A percentile compares a stretch with the other conserved stretches of the same genome.
Conservation (phyloP, 2,113 vertebrate genomes). For the Triplophysa tibetana region DNA sequence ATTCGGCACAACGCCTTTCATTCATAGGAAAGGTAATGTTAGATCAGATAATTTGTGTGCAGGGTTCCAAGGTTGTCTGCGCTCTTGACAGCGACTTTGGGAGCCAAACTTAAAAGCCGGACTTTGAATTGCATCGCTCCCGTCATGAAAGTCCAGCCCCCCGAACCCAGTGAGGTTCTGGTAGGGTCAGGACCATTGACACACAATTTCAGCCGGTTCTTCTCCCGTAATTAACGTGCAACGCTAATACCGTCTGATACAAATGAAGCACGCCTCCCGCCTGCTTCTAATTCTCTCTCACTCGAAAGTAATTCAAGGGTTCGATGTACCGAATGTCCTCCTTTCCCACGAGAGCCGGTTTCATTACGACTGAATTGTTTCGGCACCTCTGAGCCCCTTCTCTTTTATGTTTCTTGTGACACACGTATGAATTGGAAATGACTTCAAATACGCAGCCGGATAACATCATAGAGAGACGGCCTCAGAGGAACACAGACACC, state of each 20-base stretch:
- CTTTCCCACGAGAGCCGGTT: conserved; percentile 67
- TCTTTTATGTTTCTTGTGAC: conserved; percentile 56
- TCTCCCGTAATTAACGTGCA: conserved; percentile 63
- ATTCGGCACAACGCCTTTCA: conserved; percentile 47
- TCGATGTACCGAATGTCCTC: conserved; percentile 66
- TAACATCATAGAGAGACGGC: conserved; percentile 67
- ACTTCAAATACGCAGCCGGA: conserved; percentile 71
- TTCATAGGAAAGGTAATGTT: conserved; percentile 52
- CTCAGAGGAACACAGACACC: conserved; percentile 57
- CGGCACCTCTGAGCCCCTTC: conserved; percentile 59
- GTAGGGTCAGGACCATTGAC: conserved; percentile 27
- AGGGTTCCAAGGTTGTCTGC: conserved; percentile 41
- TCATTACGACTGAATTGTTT: conserved; percentile 74
- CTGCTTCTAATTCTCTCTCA: conserved; percentile 42
- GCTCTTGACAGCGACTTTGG: conserved; percentile 49
- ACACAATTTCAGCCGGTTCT: conserved; percentile 48
- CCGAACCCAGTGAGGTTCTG: conserved; percentile 37
- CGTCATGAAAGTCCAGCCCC: conserved; percentile 41
- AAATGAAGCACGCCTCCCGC: conserved; percentile 55
- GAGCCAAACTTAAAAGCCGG: conserved; percentile 37
- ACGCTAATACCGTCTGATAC: conserved; percentile 63
- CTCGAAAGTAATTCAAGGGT: conserved; percentile 65
- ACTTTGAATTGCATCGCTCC: conserved; percentile 40
- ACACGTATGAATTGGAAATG: conserved; percentile 68
- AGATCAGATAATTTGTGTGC: conserved; percentile 57